Base-by-base conservation (phyloP, 2,113 vertebrate species). In the Lynx canadensis region DNA sequence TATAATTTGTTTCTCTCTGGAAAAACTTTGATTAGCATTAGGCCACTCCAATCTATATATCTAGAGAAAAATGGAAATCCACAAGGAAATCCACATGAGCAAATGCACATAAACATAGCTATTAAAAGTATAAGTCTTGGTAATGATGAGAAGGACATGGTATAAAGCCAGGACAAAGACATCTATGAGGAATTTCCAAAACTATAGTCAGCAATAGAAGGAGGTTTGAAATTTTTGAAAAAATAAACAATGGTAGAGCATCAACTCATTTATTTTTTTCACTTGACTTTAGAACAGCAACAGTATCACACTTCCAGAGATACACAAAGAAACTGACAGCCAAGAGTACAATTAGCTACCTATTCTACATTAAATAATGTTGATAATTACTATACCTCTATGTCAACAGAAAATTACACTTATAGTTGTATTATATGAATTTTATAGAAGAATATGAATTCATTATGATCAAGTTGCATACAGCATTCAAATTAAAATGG, bases 401-500 rank as follows among this genome's bases (percentile, higher is more conserved):
- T 79, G 16, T 45, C 50, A 95, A 76, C 81, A 60, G 23, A 76
- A 93, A 97, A 84, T 87, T 86, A 89, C 6, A 94, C 60, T 83
- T 83, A 90, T 57, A 82, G 55, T 41, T 95, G 31, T 76, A 31
- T 55, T 66, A 12, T 45, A 86, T 45, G 16, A 97, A 91, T 95
- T 94, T 94, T 92, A 12, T 63, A 79, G 48, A 73, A 94, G 74
- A 90, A 82, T 71, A 94, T 45, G 69, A 96, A 98, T 91, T 96
- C 66, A 85, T 81, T 97, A 96, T 95, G 94, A 97, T 96, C n/a
- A 96, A 69, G 81, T 85, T 94, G 48, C n/a, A 88, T 65, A 95
- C 8, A 92, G 95, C 88, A 97, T 93, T 95, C 81, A 98, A 80
- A 93, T 71, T 95, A 94, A 98, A 97, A 96, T 23, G 73, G 68